Percentiles rank a stretch among this genome's conserved stretches.
Conservation (phyloP, 37 sponge, comb jelly and placozoan species). For the Haliclona indistincta region DNA sequence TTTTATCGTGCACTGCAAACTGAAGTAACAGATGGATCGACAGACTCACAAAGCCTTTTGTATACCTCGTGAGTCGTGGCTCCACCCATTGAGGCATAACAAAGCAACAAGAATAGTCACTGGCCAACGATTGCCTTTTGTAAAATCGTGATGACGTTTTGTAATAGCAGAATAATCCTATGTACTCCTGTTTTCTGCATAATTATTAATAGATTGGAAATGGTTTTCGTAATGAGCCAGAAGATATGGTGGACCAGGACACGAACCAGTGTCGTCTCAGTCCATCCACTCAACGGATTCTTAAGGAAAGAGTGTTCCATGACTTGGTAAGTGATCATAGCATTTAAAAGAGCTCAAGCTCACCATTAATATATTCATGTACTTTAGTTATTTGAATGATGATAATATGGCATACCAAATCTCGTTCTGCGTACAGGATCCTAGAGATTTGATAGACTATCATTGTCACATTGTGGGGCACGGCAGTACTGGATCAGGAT, state of each 20-base stretch:
- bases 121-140: no score
- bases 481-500: slow-evolving; percentile 67
- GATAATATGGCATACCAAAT: not conserved
- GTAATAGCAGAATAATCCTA: no score
- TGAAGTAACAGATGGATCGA: no score
- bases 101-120: no score
- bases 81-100: no score
- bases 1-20: no score
- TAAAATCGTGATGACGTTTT: no score
- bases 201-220: slow-evolving; percentile 51
- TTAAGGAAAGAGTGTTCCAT: slow-evolving; percentile 41
- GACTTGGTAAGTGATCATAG: slow-evolving; percentile 46
- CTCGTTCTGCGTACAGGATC: slow-evolving; percentile 30
- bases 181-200: not conserved
- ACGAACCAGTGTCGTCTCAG: slow-evolving; percentile 32
- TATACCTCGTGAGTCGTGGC: no score
- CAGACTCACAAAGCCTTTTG: no score
- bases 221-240: slow-evolving; percentile 65
- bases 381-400: not conserved
- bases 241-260: slow-evolving; percentile 52
- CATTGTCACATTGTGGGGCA: slow-evolving; percentile 89
- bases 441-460: slow-evolving; percentile 78
- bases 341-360: not conserved
- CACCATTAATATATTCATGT: not conserved
- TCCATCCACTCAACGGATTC: slow-evolving; percentile 21